Evolutionary conservation across 2,888 invertebrate species (phyloP).

Genomic region (Cheilosia variabilis): DNA sequence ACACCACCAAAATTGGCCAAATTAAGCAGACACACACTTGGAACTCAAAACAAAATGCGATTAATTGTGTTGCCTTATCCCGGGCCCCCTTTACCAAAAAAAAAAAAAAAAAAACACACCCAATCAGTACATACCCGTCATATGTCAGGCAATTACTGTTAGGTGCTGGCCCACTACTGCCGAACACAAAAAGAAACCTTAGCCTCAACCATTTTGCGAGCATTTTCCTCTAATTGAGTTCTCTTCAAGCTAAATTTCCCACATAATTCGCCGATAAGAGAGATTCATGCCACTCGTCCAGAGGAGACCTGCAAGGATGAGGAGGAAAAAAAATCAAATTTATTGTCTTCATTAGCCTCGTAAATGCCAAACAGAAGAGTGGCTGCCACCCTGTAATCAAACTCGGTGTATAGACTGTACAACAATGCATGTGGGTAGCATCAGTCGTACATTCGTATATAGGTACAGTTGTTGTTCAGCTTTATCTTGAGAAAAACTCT

Average conservation of each 20-base stretch:
- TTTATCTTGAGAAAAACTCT: slow-evolving; percentile 42
- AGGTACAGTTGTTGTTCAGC: not conserved
- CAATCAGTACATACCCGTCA: slow-evolving; percentile 9
- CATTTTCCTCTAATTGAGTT: slow-evolving; percentile 67
- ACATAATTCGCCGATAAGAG: slow-evolving; percentile 52
- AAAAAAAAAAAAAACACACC: not conserved
- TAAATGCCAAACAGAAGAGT: slow-evolving; percentile 1
- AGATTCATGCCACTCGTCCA: slow-evolving; percentile 22
- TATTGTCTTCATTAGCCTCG: slow-evolving; percentile 59
- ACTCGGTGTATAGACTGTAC: slow-evolving; percentile 29
- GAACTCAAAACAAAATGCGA: slow-evolving; percentile 26
- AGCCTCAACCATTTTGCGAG: slow-evolving; percentile 45
- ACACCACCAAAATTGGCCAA: not conserved
- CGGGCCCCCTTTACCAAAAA: not conserved
- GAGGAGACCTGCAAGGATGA: not conserved
- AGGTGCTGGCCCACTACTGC: not conserved
- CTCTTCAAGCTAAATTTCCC: slow-evolving; percentile 58
- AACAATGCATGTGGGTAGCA: slow-evolving; percentile 15
- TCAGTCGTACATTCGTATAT: not conserved
- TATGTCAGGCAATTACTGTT: slow-evolving; percentile 20
- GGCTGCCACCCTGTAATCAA: slow-evolving; percentile 36
- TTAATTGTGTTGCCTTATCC: slow-evolving; percentile 30
- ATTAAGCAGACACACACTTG: not conserved
- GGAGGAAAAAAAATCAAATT: slow-evolving; percentile 22
- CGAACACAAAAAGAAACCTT: slow-evolving; percentile 19